Conservation (phyloP, 2,113 vertebrate species). For the Tretioscincus oriximinensis region DNA sequence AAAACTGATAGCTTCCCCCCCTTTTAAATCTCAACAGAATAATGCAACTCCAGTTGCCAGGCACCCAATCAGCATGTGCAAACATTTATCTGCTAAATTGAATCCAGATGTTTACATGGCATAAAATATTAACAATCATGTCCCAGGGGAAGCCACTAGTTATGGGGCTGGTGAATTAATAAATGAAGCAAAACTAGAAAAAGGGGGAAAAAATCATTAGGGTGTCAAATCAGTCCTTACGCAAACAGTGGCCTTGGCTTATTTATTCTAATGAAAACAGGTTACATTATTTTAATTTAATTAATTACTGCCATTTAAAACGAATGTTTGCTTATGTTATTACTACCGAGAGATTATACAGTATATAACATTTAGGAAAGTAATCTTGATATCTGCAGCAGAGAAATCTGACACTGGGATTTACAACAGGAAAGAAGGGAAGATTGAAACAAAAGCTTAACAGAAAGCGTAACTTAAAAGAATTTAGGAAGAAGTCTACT, state of each 20-base stretch:
- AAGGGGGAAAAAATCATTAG: slow-evolving; percentile 53
- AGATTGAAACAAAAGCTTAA: too few relatives aligned
- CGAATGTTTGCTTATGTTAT: slow-evolving; percentile 47
- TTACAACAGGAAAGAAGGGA: too few relatives aligned
- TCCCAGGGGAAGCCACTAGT: slow-evolving; percentile 55
- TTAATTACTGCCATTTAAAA: slow-evolving; percentile 47
- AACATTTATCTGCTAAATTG: slow-evolving; percentile 58
- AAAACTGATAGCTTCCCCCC: slow-evolving; percentile 39
- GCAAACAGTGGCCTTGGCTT: slow-evolving; percentile 42
- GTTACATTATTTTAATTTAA: slow-evolving; percentile 53
- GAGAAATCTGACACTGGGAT: too few relatives aligned
- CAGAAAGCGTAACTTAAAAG: too few relatives aligned
- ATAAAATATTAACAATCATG: slow-evolving; percentile 64
- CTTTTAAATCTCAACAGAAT: slow-evolving; percentile 37
- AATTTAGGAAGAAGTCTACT: too few relatives aligned
- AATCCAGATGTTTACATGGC: slow-evolving; percentile 72
- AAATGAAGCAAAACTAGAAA: slow-evolving; percentile 19
- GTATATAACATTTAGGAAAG: slow-evolving; percentile 50
- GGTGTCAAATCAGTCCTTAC: slow-evolving; percentile 47
- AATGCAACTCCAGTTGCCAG: slow-evolving; percentile 47
- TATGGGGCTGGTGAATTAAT: slow-evolving; percentile 62
- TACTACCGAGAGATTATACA: slow-evolving; percentile 46
- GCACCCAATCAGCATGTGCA: slow-evolving; percentile 48
- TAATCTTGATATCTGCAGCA: slow-evolving; percentile 15
- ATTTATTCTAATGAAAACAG: slow-evolving; percentile 47